Conservation (phyloP, 2,888 invertebrate species). For the Tipula vernalis region DNA sequence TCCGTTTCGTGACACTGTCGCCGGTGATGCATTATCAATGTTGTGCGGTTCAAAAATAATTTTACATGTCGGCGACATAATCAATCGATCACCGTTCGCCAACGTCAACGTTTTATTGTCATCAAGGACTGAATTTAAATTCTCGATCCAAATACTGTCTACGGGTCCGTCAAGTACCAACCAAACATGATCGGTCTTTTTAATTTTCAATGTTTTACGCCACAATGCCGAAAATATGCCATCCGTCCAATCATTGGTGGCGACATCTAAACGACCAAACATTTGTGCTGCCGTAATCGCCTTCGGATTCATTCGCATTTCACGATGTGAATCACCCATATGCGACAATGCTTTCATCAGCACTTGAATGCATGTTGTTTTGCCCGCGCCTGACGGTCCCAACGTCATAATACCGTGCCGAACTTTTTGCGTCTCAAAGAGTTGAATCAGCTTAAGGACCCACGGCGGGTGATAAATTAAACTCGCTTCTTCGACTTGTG, state of each 20-base stretch:
- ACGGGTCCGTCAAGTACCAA: slow-evolving; percentile 91
- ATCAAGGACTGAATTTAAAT: slow-evolving; percentile 91
- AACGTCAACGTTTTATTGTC: slow-evolving; percentile 91
- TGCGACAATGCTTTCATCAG: slow-evolving; percentile 84
- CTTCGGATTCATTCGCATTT: slow-evolving; percentile 98
- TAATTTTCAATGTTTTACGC: slow-evolving; percentile 85
- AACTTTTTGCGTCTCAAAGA: slow-evolving; percentile 90
- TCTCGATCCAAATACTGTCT: slow-evolving; percentile 97
- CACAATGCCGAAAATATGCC: slow-evolving; percentile 95
- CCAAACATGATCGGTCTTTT: slow-evolving; percentile 84
- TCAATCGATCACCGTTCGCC: slow-evolving; percentile 88
- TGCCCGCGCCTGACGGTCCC: slow-evolving; percentile 91
- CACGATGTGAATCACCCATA: slow-evolving; percentile 70
- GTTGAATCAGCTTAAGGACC: slow-evolving; percentile 88
- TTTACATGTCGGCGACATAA: slow-evolving; percentile 90
- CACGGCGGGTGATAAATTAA: slow-evolving; percentile 89
- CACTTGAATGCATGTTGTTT: slow-evolving; percentile 77
- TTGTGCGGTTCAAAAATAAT: slow-evolving; percentile 96
- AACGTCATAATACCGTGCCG: slow-evolving; percentile 94
- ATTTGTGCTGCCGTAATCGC: slow-evolving; percentile 95
- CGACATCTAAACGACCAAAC: slow-evolving; percentile 93
- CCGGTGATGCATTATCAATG: slow-evolving; percentile 94
- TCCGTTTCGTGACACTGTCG: slow-evolving; percentile 88
- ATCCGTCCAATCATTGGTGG: slow-evolving; percentile 98
- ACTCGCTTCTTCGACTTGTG: slow-evolving; percentile 67